Percentiles rank a stretch among this genome's conserved stretches.
Conservation (phyloP, 2,113 vertebrate genomes). For the Callorhinus ursinus region DNA sequence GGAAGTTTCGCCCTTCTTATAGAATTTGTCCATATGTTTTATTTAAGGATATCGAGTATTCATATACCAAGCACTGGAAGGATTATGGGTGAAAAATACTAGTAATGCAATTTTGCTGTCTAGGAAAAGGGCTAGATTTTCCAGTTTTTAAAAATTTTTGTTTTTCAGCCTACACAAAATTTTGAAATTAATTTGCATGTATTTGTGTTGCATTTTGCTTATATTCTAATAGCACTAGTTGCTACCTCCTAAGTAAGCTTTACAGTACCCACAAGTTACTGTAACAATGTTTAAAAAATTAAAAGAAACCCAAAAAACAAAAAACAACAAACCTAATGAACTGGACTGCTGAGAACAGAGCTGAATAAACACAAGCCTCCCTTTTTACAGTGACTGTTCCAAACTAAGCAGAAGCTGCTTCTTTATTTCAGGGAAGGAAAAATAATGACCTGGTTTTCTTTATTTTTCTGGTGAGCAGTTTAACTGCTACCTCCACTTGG, state of each 20-base stretch:
- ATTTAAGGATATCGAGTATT: not conserved
- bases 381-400: slow-evolving; percentile 18
- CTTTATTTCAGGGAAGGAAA: slow-evolving; percentile 60
- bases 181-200: not conserved
- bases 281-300: slow-evolving; percentile 20
- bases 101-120: not conserved
- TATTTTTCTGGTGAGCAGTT: slow-evolving; percentile 63
- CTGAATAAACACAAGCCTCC: slow-evolving; percentile 56
- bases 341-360: slow-evolving; percentile 21
- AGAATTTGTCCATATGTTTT: not conserved
- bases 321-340: not conserved
- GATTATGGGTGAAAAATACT: not conserved
- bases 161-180: not conserved
- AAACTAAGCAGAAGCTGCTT: slow-evolving; percentile 47
- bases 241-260: not conserved
- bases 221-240: not conserved
- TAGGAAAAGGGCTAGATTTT: slow-evolving; percentile 1
- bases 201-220: not conserved
- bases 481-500: slow-evolving; percentile 25
- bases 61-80: not conserved
- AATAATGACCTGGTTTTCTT: slow-evolving; percentile 58
- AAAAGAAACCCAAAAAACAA: not conserved
- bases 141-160: not conserved
- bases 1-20: not conserved
- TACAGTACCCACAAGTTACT: not conserved